Evolutionary conservation across 2,113 vertebrate species (phyloP).

Genomic region (Antechinus stuartii): DNA sequence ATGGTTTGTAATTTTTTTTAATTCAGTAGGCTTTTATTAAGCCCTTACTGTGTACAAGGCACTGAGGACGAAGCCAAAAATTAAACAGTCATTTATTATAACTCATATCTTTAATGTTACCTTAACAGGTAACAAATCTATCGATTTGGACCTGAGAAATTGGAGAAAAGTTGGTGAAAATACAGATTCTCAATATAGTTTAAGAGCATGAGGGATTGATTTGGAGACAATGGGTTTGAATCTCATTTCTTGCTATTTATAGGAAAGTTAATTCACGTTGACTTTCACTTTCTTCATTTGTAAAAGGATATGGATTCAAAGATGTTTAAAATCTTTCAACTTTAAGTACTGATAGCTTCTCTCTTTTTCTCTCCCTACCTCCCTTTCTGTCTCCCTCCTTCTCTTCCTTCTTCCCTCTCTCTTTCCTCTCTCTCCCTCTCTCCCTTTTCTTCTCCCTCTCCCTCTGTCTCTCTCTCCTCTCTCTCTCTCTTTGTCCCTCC

Average conservation of each 20-base stretch:
- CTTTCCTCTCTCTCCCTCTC: neutral
- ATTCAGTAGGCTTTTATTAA: neutral
- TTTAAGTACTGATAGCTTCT: neutral
- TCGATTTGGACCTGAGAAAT: neutral
- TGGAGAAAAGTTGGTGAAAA: neutral
- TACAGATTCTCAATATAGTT: neutral
- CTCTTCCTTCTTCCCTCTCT: too few relatives aligned
- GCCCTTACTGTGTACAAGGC: neutral
- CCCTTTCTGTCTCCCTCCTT: neutral
- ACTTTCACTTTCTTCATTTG: neutral
- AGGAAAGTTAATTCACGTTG: neutral
- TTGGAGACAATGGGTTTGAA: neutral
- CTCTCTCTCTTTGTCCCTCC: too few relatives aligned
- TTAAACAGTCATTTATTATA: neutral
- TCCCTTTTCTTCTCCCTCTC: too few relatives aligned
- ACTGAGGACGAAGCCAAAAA: neutral
- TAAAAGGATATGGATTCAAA: neutral
- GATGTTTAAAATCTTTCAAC: neutral
- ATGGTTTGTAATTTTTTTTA: slow-evolving; percentile 4
- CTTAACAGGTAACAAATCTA: neutral
- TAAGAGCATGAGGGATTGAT: neutral
- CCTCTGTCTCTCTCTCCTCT: too few relatives aligned
- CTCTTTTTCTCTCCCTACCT: too few relatives aligned
- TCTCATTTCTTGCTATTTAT: neutral
- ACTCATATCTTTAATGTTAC: neutral